Conservation (phyloP, 2,113 vertebrate species). For the Benitochromis conjunctus region DNA sequence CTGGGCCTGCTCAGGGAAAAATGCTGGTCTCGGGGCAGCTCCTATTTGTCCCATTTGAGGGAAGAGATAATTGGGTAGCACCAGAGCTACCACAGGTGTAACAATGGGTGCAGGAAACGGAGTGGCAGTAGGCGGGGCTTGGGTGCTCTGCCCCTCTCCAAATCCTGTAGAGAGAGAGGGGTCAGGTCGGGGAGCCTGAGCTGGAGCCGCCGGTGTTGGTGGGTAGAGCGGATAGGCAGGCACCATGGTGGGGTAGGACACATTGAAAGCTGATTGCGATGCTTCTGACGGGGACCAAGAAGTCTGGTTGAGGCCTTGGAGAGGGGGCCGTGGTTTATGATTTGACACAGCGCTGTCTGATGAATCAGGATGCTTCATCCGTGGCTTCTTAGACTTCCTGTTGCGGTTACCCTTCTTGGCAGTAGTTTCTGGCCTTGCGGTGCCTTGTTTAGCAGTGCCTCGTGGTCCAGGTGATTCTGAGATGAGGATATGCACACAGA, state of each 20-base stretch:
- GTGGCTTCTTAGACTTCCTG: conserved; percentile 83
- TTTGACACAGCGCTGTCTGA: conserved; percentile 82
- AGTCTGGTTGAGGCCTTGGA: conserved; percentile 80
- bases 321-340: conserved; percentile 75
- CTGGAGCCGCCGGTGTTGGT: conserved; percentile 69
- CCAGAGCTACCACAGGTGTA: conserved; percentile 82
- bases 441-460: conserved; percentile 50
- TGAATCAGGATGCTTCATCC: conserved; percentile 81
- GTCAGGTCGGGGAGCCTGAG: conserved; percentile 55
- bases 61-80: conserved; percentile 83
- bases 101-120: conserved; percentile 76
- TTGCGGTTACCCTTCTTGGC: conserved; percentile 79
- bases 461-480: conserved; percentile 37
- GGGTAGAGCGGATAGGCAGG: conserved; percentile 80
- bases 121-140: conserved; percentile 58
- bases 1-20: conserved; percentile 72
- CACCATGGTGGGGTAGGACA: conserved; percentile 80
- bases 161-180: conserved; percentile 62
- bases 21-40: conserved; percentile 57
- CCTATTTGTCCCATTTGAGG: conserved; percentile 56
- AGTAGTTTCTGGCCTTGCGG: conserved; percentile 36
- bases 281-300: conserved; percentile 86
- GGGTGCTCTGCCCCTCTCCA: conserved; percentile 62
- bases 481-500: background rate
- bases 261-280: conserved; percentile 78